Evolutionary conservation across 2,888 invertebrate genomes (phyloP).

Genomic region (Ernsta delagoae): DNA sequence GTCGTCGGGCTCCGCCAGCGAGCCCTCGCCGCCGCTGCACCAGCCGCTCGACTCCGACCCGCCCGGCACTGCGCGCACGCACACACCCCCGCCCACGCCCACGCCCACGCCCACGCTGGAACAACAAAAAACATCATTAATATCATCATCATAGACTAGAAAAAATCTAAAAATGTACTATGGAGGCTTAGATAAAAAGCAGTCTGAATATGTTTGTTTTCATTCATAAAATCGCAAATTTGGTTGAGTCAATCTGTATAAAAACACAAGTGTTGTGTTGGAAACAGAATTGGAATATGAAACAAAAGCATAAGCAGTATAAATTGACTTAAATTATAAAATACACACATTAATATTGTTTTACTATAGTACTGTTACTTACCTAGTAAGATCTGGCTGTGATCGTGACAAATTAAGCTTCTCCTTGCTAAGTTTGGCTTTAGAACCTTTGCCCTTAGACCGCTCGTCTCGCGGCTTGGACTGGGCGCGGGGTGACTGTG

Average conservation of each 20-base stretch:
- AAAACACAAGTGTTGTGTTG: too few species aligned
- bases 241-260: too few species aligned
- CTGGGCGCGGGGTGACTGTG: constrained; percentile 56
- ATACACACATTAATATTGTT: too few species aligned
- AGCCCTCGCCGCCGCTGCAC: constrained; percentile 84
- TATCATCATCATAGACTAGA: too few species aligned
- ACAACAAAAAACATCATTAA: neutral
- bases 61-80: constrained; percentile 73
- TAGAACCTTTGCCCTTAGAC: constrained; percentile 65
- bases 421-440: constrained; percentile 80
- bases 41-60: constrained; percentile 87
- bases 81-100: constrained; percentile 59
- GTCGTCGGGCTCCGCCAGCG: constrained; percentile 89
- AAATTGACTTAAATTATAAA: too few species aligned
- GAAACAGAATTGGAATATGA: too few species aligned
- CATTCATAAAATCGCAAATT: too few species aligned
- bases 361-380: constrained; percentile 44
- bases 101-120: constrained; percentile 51
- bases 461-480: constrained; percentile 58
- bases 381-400: constrained; percentile 92
- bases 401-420: constrained; percentile 90
- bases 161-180: too few species aligned
- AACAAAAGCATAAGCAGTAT: too few species aligned
- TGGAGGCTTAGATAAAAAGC: too few species aligned
- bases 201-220: too few species aligned